These are phyloP conservation scores for Psittacula derbiana DNA, from an alignment of 2,797 vertebrate species.

Conservation along the genomic window DNA sequence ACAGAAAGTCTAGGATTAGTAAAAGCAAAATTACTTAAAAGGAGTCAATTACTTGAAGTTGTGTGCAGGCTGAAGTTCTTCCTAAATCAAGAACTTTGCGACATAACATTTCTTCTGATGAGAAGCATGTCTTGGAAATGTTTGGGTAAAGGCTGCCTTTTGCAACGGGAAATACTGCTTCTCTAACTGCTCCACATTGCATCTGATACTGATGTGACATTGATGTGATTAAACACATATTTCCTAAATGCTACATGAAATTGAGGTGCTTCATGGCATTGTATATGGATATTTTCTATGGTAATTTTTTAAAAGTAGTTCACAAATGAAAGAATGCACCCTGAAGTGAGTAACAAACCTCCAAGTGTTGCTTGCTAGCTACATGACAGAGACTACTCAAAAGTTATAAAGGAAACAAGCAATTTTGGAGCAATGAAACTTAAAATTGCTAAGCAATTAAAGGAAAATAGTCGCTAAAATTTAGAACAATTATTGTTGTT, in stretches of 20 bases:
- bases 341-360: neutral
- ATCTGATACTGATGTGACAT: neutral
- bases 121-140: conserved; percentile 25
- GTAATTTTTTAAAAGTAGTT: neutral
- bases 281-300: neutral
- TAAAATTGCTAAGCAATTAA: neutral
- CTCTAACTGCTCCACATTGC: conserved; percentile 49
- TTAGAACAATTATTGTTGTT: neutral
- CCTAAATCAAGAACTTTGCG: neutral
- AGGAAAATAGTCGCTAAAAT: neutral
- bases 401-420: neutral
- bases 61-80: neutral
- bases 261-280: neutral
- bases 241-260: neutral
- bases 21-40: neutral
- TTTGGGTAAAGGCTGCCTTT: conserved; percentile 77
- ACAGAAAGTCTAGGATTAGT: neutral
- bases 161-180: neutral
- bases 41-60: neutral
- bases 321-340: neutral
- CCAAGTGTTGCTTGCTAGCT: neutral
- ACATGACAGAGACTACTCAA: neutral
- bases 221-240: neutral
- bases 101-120: neutral
- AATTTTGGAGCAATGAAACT: neutral